phyloP scores from a whole-genome alignment of 1,140 invertebrate species.

The Globodera ellingtonae region DNA sequence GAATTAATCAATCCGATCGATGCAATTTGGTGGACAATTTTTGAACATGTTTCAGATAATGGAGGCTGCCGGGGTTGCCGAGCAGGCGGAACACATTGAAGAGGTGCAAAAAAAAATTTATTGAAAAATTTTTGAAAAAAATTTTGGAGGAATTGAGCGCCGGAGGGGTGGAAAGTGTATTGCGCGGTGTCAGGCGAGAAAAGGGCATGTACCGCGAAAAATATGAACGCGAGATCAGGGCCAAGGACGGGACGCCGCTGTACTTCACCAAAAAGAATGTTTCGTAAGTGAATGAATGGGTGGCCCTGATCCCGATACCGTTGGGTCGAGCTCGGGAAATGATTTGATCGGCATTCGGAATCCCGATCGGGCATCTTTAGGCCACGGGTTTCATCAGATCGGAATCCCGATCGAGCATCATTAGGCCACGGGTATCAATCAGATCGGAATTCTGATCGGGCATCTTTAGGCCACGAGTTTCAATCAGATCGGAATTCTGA shows the following conservation, averaged over 20 bases:
- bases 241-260: conserved; percentile 51
- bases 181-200: background rate
- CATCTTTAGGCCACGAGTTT: no score
- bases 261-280: conserved; percentile 63
- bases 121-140: background rate
- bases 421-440: no score
- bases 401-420: no score
- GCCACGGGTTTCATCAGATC: no score
- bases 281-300: conserved; percentile 32
- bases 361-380: no score
- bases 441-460: no score
- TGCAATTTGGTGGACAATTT: no score
- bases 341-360: no score
- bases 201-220: conserved; percentile 37
- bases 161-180: background rate
- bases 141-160: background rate
- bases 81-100: conserved; percentile 22
- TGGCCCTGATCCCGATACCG: background rate
- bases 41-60: conserved; percentile 19
- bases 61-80: conserved; percentile 30
- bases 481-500: no score
- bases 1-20: no score
- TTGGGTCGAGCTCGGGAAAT: no score
- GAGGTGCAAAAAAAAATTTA: background rate
- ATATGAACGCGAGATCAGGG: conserved; percentile 46